phyloP scores from a whole-genome alignment of 2,113 vertebrate species.

The Melanocharis versteri region DNA sequence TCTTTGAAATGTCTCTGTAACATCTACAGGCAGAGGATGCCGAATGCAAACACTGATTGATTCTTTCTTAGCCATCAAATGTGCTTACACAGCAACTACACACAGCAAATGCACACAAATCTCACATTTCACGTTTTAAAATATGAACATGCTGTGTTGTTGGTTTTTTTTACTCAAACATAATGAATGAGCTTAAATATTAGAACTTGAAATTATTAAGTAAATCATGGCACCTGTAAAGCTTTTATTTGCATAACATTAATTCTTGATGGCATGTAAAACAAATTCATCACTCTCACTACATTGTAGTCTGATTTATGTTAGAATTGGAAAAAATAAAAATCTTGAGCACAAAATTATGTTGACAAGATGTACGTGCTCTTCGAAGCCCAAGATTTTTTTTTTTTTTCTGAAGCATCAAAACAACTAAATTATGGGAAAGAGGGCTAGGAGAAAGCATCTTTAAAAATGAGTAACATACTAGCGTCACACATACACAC shows the following conservation, averaged over 20 bases:
- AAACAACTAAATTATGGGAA: conserved; percentile 76
- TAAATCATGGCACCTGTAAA: conserved; percentile 80
- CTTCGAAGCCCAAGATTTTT: conserved; percentile 35
- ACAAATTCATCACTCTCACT: conserved; percentile 79
- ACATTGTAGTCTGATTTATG: conserved; percentile 81
- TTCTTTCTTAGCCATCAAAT: conserved; percentile 55
- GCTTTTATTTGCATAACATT: conserved; percentile 80
- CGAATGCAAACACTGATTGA: conserved; percentile 34
- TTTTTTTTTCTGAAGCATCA: conserved; percentile 32
- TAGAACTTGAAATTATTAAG: conserved; percentile 79
- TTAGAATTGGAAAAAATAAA: conserved; percentile 71
- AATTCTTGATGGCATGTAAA: conserved; percentile 79
- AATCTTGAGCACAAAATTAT: conserved; percentile 75
- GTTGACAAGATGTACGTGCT: conserved; percentile 71
- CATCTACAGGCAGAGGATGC: conserved; percentile 15
- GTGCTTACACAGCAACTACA: conserved; percentile 55
- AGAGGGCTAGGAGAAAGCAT: conserved; percentile 50
- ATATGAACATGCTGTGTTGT: conserved; percentile 36
- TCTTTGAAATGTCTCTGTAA: conserved; percentile 56
- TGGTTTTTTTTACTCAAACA: conserved; percentile 36
- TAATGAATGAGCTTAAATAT: conserved; percentile 80
- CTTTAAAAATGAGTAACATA: conserved; percentile 66
- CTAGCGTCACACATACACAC: conserved; percentile 42
- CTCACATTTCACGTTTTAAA: conserved; percentile 59
- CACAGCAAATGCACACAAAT: conserved; percentile 58